A percentile compares a stretch with the other conserved stretches of the same genome.
These are phyloP conservation scores for Ceryle rudis DNA, from an alignment of 2,797 vertebrate species.

Conservation along the genomic window DNA sequence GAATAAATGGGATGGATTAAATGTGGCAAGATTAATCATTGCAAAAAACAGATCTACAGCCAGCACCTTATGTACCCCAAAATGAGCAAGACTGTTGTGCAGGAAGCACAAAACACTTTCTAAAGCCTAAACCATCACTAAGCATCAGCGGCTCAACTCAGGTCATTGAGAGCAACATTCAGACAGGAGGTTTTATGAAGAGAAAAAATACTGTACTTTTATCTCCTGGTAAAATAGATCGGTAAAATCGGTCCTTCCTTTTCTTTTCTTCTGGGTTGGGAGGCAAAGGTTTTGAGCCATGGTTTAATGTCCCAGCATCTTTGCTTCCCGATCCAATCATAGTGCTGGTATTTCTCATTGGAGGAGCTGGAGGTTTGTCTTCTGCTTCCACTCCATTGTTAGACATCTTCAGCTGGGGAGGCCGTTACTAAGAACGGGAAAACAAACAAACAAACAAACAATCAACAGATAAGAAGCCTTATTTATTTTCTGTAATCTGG, in stretches of 20 bases:
- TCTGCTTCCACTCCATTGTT: slow-evolving; percentile 92
- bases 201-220: slow-evolving; percentile 83
- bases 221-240: slow-evolving; percentile 92
- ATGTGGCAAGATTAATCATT: neutral
- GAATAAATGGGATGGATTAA: neutral
- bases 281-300: slow-evolving; percentile 94
- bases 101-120: neutral
- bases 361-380: slow-evolving; percentile 96
- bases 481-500: neutral
- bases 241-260: slow-evolving; percentile 89
- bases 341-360: slow-evolving; percentile 97
- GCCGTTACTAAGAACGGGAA: slow-evolving; percentile 67
- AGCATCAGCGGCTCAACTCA: neutral
- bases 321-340: slow-evolving; percentile 91
- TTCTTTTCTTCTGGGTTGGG: slow-evolving; percentile 96
- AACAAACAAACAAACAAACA: neutral
- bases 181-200: neutral
- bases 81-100: neutral
- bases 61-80: neutral
- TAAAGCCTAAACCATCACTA: neutral
- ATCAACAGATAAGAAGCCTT: neutral
- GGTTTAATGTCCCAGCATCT: slow-evolving; percentile 87
- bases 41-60: neutral
- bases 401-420: slow-evolving; percentile 87
- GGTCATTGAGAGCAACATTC: neutral